phyloP scores from a whole-genome alignment of 2,888 invertebrate species.

The Dolomedes plantarius region DNA sequence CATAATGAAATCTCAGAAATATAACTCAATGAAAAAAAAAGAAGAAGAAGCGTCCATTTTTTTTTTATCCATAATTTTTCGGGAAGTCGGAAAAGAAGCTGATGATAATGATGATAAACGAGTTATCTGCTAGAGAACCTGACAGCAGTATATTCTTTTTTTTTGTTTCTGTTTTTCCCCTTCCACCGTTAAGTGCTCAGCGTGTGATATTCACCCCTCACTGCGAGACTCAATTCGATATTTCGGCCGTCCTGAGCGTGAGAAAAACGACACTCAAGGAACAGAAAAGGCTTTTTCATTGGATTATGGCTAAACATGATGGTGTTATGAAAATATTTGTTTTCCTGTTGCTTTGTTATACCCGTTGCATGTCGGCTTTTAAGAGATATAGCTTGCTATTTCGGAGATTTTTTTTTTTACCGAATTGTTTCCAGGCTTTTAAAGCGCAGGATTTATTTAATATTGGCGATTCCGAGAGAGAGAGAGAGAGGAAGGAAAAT shows the following conservation, averaged over 20 bases:
- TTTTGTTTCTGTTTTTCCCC: neutral
- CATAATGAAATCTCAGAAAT: neutral
- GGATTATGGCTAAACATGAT: neutral
- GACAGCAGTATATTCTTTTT: neutral
- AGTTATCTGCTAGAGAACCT: slow-evolving; percentile 33
- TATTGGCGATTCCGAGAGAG: no score
- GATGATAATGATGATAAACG: slow-evolving; percentile 69
- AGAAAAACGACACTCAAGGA: neutral
- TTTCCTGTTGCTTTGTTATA: no score
- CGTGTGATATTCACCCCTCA: neutral
- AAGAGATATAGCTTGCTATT: no score
- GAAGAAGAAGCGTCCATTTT: slow-evolving; percentile 24
- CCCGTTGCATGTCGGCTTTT: no score
- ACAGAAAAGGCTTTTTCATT: neutral
- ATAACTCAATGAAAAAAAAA: neutral
- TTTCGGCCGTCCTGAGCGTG: neutral
- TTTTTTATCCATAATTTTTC: slow-evolving; percentile 4
- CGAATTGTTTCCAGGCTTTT: no score
- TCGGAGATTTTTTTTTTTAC: no score
- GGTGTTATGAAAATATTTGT: neutral
- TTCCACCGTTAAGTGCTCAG: neutral
- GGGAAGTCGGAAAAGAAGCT: slow-evolving; percentile 33
- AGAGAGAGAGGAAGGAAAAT: no score
- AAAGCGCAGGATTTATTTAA: no score
- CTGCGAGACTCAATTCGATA: neutral